Evolutionary conservation across 2,797 vertebrate species (phyloP), one percentile per base, ranked within the genome.

Genomic region (Potorous gilbertii): DNA sequence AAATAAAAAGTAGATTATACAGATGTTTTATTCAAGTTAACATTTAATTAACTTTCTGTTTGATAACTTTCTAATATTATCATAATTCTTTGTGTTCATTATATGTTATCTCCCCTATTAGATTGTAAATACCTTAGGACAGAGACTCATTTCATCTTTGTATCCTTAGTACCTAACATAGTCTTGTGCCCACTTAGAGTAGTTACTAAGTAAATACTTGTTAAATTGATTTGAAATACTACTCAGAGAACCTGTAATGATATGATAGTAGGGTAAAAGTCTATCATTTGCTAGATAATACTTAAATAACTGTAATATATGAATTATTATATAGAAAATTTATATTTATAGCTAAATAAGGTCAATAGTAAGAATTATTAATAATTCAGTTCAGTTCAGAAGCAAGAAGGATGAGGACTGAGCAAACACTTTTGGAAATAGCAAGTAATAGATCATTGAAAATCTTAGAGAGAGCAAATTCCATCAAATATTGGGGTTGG

Each of bases 1-100:
- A 27, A 90, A 56, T 95, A 10, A 92, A 34, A 95, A 89, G 0
- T 96, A 90, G 13, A 56, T 94, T 5, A 50, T 93, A 57, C 21
- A 34, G 91, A 5, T 31, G 66, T 94, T 66, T 93, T 87, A 52
- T 81, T 3, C 9, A 87, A 46, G 40, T 46, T 87, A 46, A 9
- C 9, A 87, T 87, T 87, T 87, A 87, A 27, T 87, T 57, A 27
- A 50, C 9, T 46, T 87, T 9, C 3, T 87, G 74, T 87, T 87
- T 46, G 21, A 46, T 24, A 46, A 87, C 9, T 27, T 81, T 81
- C 5, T 87, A 0, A 87, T 27, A 46, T 87, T 81, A 46, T 81
- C 3, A 24, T 46, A 87, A 46, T 46, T 87, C 34, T 81, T 81
- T 81, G 21, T 9, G 8, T 81, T 81, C 66, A 81, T 74, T 74